Evolutionary conservation across 2,888 invertebrate species (phyloP).

Genomic region (Epistrophe eligans): DNA sequence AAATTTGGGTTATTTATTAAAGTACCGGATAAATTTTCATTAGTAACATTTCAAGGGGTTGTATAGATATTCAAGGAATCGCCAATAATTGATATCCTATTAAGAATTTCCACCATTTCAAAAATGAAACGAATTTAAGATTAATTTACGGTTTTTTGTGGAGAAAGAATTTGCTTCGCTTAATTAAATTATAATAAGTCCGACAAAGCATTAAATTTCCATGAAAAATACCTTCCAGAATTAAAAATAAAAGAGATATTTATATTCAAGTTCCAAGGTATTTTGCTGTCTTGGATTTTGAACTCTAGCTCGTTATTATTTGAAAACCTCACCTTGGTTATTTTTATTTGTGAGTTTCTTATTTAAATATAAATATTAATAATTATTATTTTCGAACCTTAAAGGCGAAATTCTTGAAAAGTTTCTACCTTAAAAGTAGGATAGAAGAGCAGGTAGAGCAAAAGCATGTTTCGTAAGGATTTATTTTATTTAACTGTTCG

Average conservation of each 20-base stretch:
- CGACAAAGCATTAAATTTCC: conserved; percentile 1
- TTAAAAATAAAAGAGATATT: background rate
- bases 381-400: background rate
- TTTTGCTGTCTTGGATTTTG: background rate
- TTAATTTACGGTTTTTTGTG: background rate
- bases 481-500: conserved; percentile 11
- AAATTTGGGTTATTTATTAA: background rate
- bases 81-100: conserved; percentile 11
- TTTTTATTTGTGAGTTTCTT: background rate
- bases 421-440: background rate
- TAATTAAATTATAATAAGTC: conserved; percentile 24
- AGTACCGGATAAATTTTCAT: conserved; percentile 13
- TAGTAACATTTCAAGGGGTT: background rate
- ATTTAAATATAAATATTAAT: background rate
- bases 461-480: background rate
- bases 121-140: background rate
- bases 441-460: background rate
- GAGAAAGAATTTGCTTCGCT: background rate
- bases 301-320: background rate
- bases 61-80: background rate
- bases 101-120: background rate
- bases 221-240: background rate
- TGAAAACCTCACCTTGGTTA: background rate
- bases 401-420: conserved; percentile 1
- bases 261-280: conserved; percentile 3